Evolutionary conservation across 2,888 invertebrate species (phyloP).

Genomic region (Machimus rusticus): DNA sequence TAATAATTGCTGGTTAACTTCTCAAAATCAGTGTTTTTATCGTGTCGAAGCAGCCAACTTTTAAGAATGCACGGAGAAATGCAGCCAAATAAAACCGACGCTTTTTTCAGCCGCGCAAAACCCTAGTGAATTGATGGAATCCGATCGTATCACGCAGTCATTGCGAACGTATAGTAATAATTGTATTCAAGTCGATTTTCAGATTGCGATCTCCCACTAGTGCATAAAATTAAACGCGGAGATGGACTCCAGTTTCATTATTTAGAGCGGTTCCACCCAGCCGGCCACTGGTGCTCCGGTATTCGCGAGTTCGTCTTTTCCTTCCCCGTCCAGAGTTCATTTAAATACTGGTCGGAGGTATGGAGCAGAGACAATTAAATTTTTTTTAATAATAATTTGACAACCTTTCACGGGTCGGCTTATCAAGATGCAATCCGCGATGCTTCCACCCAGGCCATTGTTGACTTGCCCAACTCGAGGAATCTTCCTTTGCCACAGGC

Average conservation of each 20-base stretch:
- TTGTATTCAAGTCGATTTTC: conserved; percentile 1
- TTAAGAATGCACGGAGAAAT: background rate
- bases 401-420: conserved; percentile 9
- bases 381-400: conserved; percentile 26
- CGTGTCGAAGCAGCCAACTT: background rate
- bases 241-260: background rate
- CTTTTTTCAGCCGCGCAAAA: background rate
- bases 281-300: background rate
- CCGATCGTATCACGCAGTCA: conserved; percentile 18
- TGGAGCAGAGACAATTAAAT: conserved; percentile 21
- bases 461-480: conserved; percentile 7
- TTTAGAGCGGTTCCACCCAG: background rate
- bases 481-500: background rate
- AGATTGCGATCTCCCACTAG: conserved; percentile 29
- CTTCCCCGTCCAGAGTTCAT: background rate
- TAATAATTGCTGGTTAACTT: background rate
- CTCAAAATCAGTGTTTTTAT: background rate
- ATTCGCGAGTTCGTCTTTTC: background rate
- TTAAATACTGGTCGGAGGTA: background rate
- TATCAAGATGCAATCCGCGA: conserved; percentile 19
- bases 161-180: background rate
- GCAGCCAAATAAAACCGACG: background rate
- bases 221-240: conserved; percentile 21
- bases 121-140: background rate
- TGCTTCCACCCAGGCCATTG: conserved; percentile 18